phyloP scores from a whole-genome alignment of 2,888 invertebrate species.

The Helicoverpa assulta region DNA sequence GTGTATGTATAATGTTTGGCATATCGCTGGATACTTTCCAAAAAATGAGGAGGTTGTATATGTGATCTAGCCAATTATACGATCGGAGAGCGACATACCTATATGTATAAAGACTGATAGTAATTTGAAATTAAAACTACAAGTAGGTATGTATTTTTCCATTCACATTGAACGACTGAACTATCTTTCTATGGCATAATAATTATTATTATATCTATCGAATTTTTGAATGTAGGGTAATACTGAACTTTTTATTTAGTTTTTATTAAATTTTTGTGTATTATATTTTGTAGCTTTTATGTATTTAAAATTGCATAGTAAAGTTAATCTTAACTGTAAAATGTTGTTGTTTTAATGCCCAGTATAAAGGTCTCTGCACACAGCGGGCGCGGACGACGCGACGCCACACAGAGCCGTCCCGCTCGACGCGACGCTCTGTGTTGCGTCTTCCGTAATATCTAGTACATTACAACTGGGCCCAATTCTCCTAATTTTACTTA shows the following conservation, averaged over 20 bases:
- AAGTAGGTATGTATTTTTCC: slow-evolving; percentile 23
- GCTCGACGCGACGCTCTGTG: too few relatives aligned
- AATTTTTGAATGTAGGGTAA: slow-evolving; percentile 50
- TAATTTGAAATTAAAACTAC: background rate
- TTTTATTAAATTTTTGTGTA: slow-evolving; percentile 69
- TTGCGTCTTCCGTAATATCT: too few relatives aligned
- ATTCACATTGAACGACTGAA: slow-evolving; percentile 41
- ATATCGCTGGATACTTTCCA: too few relatives aligned
- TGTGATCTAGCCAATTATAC: too few relatives aligned
- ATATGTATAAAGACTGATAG: background rate
- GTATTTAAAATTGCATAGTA: slow-evolving; percentile 77
- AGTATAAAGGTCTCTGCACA: too few relatives aligned
- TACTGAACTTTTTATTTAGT: slow-evolving; percentile 58
- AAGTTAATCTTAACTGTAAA: slow-evolving; percentile 70
- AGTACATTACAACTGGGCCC: too few relatives aligned
- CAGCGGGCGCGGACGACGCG: too few relatives aligned
- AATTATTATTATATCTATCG: slow-evolving; percentile 48
- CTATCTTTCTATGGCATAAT: slow-evolving; percentile 61
- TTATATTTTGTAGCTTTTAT: slow-evolving; percentile 73
- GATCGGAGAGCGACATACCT: too few relatives aligned
- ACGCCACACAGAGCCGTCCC: too few relatives aligned
- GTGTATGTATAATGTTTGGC: too few relatives aligned
- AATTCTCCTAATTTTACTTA: too few relatives aligned
- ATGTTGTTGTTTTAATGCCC: slow-evolving; percentile 48
- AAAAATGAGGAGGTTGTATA: too few relatives aligned